Evolutionary conservation across 1,140 invertebrate species (phyloP), one percentile per base, ranked within the genome.

Genomic region (Vollenhovia emeryi): DNA sequence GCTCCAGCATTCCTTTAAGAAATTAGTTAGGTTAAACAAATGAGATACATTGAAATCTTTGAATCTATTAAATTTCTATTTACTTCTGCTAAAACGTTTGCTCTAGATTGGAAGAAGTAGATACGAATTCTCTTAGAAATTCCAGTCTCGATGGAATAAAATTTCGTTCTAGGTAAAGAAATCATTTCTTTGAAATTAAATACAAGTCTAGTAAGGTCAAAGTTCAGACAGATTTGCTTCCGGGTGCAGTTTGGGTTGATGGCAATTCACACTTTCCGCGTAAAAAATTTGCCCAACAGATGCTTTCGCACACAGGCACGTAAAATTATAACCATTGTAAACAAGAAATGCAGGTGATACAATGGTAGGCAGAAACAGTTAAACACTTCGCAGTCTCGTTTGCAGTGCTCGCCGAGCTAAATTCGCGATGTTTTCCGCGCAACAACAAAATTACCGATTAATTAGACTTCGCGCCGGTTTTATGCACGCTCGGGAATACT

Each of bases 391-490:
- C 13, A 18, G 43, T 8, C 43, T 36, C 27, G 8, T 50, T 48
- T 21, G 43, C 48, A 50, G 18, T 40, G 40, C 7, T 52, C 33
- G 15, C n/a, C 33, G 21, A 24, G 3, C 36, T 21, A 40, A 43
- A 80, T 52, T 68, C 7, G 24, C 21, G 33, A 69, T 68, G 21
- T 64, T 66, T 69, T 69, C 33, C 62, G 5, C 24, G 36, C 24
- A 55, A 43, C 24, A 45, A 80, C 36, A n/a, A 69, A 33, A 68
- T 71, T 69, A 80, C 52, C 64, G 48, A 57, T 62, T 66, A 66
- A 79, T 79, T 79, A 66, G 43, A 66, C 18, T 69, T 69, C 33
- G 33, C 64, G 21, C 50, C 18, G n/a, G 36, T 80, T 80, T 80
- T 69, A 71, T 43, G 36, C 24, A 71, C 48, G 36, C 36, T 45